phyloP scores from a whole-genome alignment of 2,113 vertebrate species.

The Oreotragus oreotragus region DNA sequence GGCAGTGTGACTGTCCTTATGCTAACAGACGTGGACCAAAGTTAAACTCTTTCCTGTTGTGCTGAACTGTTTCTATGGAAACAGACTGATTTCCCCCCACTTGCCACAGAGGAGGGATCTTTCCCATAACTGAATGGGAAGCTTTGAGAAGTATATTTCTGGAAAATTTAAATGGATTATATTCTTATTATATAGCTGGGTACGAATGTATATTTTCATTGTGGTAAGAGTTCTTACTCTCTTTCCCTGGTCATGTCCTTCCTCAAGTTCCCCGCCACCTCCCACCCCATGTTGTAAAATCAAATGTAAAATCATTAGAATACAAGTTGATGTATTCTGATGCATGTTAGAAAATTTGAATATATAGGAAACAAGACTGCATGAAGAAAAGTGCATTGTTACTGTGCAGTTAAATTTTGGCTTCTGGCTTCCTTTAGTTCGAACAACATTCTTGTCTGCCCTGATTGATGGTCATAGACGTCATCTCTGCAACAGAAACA shows the following conservation, averaged over 20 bases:
- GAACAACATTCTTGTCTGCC: no score
- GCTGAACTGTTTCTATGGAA: conserved; percentile 63
- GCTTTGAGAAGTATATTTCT: conserved; percentile 74
- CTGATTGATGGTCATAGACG: no score
- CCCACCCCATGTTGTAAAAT: conserved; percentile 61
- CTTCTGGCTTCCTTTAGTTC: no score
- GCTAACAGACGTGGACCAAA: conserved; percentile 81
- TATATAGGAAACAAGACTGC: conserved; percentile 59
- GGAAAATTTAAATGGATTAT: conserved; percentile 68
- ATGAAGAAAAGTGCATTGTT: conserved; percentile 73
- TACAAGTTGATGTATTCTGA: conserved; percentile 58
- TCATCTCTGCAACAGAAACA: no score
- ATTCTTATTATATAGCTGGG: conserved; percentile 61
- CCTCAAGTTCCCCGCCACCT: not conserved
- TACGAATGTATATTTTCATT: conserved; percentile 68
- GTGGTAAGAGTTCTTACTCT: conserved; percentile 56
- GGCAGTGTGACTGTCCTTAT: conserved; percentile 66
- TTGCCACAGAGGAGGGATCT: conserved; percentile 61
- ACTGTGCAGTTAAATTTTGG: no score
- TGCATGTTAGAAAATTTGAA: conserved; percentile 50
- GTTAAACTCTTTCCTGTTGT: conserved; percentile 69
- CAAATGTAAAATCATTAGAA: conserved; percentile 68
- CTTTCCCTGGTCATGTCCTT: conserved; percentile 47
- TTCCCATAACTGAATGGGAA: conserved; percentile 10
- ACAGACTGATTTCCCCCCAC: conserved; percentile 31